Evolutionary conservation across 2,888 invertebrate genomes (phyloP), one percentile per base, ranked within the genome.

Genomic region (Gastracanthus pulcherrimus): DNA sequence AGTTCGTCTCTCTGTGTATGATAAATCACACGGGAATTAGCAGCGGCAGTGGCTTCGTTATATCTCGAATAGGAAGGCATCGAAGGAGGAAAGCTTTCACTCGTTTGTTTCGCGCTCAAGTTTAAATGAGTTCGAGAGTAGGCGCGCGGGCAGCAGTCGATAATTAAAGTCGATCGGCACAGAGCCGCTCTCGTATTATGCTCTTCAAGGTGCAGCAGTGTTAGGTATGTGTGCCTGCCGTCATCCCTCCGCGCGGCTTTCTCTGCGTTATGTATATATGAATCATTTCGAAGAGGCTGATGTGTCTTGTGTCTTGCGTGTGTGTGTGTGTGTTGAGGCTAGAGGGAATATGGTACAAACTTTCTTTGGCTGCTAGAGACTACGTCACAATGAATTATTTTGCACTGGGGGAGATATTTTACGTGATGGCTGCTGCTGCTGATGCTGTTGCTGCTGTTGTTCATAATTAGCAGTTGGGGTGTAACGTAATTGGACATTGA

Each of bases 81-180:
- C n/a, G 16, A 45, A 45, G 60, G 41, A 38, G 26, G 60, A 23
- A n/a, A 62, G 77, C 81, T 81, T 81, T 77, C 77, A 69, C 75
- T 77, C 71, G 76, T 71, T 62, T 70, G 71, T 81, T 66, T 60
- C 55, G 45, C 31, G 26, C 51, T 36, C 64, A 69, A 69, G 62
- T 81, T 75, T 81, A 72, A 81, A 76, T 60, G 67, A 81, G 76
- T 19, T 51, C 23, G 38, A 60, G 36, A n/a, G n/a, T n/a, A n/a
- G n/a, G n/a, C 31, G 76, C 36, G n/a, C 9, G n/a, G n/a, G n/a
- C n/a, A n/a, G 48, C 38, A 26, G 36, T 45, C 34, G 66, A 76
- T 82, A 80, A 80, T 80, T 80, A 82, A 79, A 82, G 71, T 29
- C 71, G 76, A 79, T 76, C 71, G 75, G 19, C 6, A n/a, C n/a